A percentile compares a stretch with the other conserved stretches of the same genome.
These are phyloP conservation scores for Heliopora coerulea DNA, from an alignment of 92 coral and sea anemone genomes.

Conservation along the genomic window DNA sequence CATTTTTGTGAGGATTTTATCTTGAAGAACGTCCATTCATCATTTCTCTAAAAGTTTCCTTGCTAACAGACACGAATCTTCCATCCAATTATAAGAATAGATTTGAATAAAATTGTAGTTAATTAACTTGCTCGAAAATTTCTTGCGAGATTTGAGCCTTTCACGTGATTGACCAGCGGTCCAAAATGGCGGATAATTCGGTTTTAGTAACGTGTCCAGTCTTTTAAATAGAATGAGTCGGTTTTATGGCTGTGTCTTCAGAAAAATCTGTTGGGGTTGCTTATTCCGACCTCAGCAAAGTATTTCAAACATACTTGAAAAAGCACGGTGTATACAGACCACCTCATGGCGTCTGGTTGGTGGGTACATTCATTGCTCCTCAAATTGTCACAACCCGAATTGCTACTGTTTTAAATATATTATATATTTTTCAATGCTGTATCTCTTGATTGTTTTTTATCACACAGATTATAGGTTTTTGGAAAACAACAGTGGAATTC, in stretches of 20 bases:
- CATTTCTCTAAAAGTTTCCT: too few species aligned
- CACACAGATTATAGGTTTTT: constrained; percentile 1
- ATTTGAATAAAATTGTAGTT: too few species aligned
- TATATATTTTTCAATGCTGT: not conserved
- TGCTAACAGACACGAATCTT: too few species aligned
- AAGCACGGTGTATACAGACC: not conserved
- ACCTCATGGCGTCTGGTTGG: not conserved
- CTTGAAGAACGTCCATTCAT: too few species aligned
- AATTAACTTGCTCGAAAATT: too few species aligned
- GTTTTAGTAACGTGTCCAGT: not conserved
- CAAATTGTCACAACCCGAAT: too few species aligned
- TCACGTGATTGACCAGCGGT: constrained; percentile 9
- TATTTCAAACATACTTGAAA: not conserved
- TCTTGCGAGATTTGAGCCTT: too few species aligned
- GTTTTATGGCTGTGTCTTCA: not conserved
- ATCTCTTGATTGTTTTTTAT: not conserved
- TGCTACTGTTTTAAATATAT: not conserved
- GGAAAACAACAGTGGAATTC: constrained; percentile 15
- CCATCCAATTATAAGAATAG: too few species aligned
- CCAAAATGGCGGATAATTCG: constrained; percentile 4
- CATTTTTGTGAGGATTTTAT: too few species aligned
- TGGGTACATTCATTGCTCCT: not conserved
- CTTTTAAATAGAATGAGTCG: not conserved
- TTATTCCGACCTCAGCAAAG: not conserved
- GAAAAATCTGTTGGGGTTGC: not conserved